These are phyloP conservation scores for Helogale parvula DNA, from an alignment of 2,113 vertebrate genomes.

Conservation along the genomic window DNA sequence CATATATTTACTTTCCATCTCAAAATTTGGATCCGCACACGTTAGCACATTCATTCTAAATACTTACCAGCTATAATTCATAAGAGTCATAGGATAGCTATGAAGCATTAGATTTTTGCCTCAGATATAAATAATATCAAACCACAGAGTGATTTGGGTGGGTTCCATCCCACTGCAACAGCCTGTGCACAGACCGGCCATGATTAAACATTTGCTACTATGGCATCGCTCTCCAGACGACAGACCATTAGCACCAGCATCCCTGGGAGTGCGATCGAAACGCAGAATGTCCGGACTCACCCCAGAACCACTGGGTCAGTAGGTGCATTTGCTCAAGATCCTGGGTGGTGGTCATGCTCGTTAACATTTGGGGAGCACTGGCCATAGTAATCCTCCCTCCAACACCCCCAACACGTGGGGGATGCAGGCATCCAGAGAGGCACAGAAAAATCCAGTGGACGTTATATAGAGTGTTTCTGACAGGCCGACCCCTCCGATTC, in stretches of 20 bases:
- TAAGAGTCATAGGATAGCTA: not conserved
- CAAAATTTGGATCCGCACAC: not conserved
- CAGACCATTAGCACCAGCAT: no score
- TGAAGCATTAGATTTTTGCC: not conserved
- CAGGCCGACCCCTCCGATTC: not conserved
- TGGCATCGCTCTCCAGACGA: not conserved
- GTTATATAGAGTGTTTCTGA: not conserved
- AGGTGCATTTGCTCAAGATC: not conserved
- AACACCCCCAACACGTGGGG: no score
- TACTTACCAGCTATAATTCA: not conserved
- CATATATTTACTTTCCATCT: not conserved
- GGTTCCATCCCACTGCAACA: not conserved
- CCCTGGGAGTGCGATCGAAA: not conserved
- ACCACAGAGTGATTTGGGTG: not conserved
- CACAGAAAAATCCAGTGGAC: not conserved
- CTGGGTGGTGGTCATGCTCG: no score
- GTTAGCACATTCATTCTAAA: not conserved
- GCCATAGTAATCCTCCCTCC: no score
- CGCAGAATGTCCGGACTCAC: not conserved
- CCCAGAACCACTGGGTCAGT: not conserved
- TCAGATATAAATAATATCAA: not conserved
- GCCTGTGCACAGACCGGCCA: rapidly evolving
- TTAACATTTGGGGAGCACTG: not conserved
- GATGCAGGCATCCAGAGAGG: not conserved
- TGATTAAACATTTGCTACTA: not conserved